Evolutionary conservation across 1,140 invertebrate genomes (phyloP).

Genomic region (Macrobrachium rosenbergii): DNA sequence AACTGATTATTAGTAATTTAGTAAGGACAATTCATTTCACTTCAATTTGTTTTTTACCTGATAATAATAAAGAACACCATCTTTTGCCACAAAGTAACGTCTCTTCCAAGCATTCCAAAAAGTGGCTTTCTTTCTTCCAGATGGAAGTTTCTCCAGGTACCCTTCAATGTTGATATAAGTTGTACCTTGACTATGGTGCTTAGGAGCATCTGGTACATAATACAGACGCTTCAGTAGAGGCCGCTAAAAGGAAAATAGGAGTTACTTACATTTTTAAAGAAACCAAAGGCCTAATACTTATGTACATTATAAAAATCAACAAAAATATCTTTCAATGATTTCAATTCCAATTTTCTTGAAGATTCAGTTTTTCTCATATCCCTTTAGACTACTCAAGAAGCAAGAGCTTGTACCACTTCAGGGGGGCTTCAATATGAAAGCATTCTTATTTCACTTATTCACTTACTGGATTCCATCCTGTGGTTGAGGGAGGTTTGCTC

Average conservation of each 20-base stretch:
- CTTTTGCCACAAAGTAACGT: conserved; percentile 73
- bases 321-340: not conserved
- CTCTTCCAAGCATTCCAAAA: conserved; percentile 77
- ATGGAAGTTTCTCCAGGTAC: conserved; percentile 74
- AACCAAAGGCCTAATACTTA: not conserved
- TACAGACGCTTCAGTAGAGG: conserved; percentile 65
- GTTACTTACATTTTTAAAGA: not conserved
- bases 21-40: too few relatives aligned
- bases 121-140: conserved; percentile 74
- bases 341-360: too few relatives aligned
- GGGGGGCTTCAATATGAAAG: too few relatives aligned
- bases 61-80: conserved; percentile 74
- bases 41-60: conserved; percentile 69
- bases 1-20: too few relatives aligned
- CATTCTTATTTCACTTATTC: conserved; percentile 66
- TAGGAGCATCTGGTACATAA: conserved; percentile 64
- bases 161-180: conserved; percentile 70
- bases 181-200: conserved; percentile 58
- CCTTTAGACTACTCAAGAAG: too few relatives aligned
- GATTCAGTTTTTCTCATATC: too few relatives aligned
- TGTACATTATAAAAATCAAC: not conserved
- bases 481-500: conserved; percentile 62
- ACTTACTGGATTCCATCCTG: conserved; percentile 71
- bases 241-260: conserved; percentile 30
- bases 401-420: too few relatives aligned